Percentiles rank a stretch among this genome's conserved stretches.
phyloP scores from a whole-genome alignment of 2,888 invertebrate species.

The Halictus ligatus region DNA sequence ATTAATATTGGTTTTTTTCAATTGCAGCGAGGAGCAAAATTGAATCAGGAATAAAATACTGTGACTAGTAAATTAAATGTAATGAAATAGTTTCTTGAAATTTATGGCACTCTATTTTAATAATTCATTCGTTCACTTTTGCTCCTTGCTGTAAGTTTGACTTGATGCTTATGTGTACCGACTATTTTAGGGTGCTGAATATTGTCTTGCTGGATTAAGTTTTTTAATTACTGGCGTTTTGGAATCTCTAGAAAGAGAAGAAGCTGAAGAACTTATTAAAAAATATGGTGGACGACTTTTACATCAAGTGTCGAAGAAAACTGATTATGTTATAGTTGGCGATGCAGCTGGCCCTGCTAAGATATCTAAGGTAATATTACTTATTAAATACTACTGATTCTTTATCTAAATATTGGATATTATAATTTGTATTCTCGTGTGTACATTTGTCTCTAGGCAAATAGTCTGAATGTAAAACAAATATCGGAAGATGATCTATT shows the following conservation, averaged over 20 bases:
- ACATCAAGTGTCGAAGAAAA: slow-evolving; percentile 90
- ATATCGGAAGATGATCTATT: slow-evolving; percentile 94
- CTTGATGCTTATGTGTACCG: not conserved
- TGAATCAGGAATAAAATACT: not conserved
- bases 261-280: slow-evolving; percentile 89
- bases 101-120: too few species aligned
- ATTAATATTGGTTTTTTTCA: slow-evolving; percentile 27
- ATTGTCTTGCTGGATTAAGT: slow-evolving; percentile 89
- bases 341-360: slow-evolving; percentile 95
- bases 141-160: not conserved
- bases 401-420: not conserved
- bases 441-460: slow-evolving; percentile 83
- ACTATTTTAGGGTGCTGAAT: slow-evolving; percentile 88
- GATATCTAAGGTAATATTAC: slow-evolving; percentile 86
- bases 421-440: not conserved
- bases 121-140: not conserved
- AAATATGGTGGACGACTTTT: slow-evolving; percentile 93
- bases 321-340: slow-evolving; percentile 93
- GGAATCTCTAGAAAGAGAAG: slow-evolving; percentile 94
- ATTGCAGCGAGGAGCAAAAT: not conserved
- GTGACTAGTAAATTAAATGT: too few species aligned
- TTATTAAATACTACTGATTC: not conserved
- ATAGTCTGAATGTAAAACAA: slow-evolving; percentile 89
- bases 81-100: too few species aligned
- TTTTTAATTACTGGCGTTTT: slow-evolving; percentile 94